A percentile compares a stretch with the other conserved stretches of the same genome.
Conservation (phyloP, 2,113 vertebrate species). For the Aegotheles bennettii region DNA sequence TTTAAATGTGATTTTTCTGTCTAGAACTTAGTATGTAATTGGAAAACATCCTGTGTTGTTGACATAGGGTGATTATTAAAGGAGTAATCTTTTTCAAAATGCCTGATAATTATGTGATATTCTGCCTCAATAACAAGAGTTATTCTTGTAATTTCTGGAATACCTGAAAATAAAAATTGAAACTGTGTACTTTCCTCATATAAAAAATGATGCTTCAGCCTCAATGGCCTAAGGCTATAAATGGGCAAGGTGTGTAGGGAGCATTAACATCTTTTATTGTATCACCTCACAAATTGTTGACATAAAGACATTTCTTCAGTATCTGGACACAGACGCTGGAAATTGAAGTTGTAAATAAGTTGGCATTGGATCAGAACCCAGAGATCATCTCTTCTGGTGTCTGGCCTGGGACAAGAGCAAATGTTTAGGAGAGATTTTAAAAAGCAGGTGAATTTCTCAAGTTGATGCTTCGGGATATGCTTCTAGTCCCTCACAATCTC, state of each 20-base stretch:
- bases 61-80: not conserved
- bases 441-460: not conserved
- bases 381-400: not conserved
- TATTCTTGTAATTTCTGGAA: not conserved
- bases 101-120: not conserved
- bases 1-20: not conserved
- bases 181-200: not conserved
- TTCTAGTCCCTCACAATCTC: not conserved
- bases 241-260: not conserved
- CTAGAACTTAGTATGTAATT: not conserved
- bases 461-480: not conserved
- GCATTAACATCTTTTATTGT: not conserved
- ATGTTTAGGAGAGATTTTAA: not conserved
- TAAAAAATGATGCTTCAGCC: not conserved
- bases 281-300: not conserved
- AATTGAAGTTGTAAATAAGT: not conserved
- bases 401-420: not conserved
- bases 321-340: not conserved
- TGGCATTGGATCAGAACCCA: not conserved
- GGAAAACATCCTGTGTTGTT: not conserved
- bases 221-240: not conserved
- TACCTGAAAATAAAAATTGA: not conserved
- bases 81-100: not conserved
- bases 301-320: not conserved
- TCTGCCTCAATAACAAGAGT: not conserved